Base-by-base conservation (phyloP, 2,113 vertebrate genomes). In the Dasypus novemcinctus region DNA sequence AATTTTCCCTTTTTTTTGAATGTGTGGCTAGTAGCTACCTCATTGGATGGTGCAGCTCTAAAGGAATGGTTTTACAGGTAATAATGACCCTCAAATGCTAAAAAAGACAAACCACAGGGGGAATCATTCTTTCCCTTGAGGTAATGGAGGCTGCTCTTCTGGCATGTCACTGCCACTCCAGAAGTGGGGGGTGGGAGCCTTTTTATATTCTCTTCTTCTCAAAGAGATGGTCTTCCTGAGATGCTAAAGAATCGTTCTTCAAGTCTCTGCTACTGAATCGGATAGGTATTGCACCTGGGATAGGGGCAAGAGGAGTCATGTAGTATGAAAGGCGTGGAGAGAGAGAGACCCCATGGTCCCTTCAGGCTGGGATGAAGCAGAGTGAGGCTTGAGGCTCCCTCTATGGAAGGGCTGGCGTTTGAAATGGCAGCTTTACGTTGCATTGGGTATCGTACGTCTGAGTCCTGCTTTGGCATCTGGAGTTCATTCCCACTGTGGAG, bases 171-270 rank as follows among this genome's bases (percentile, higher is more conserved):
- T 29, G 29, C 31, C 61, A 4, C 25, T 75, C 43, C 79, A 95
- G 83, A 87, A 46, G 61, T 11, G 15, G 71, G 54, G 66, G 31
- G n/a, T n/a, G n/a, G 5, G 61, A 63, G 15, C n/a, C 23, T 84
- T 69, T 31, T 0, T 20, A 43, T 76, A 31, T 86, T 52, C 13
- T 49, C 38, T 83, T 68, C 68, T 76, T 29, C 49, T 84, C 41
- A 52, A 78, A 63, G 63, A 83, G 61, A 74, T 33, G 27, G 13
- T 54, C 85, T 95, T 94, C 18, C 75, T 69, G 33, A 69, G 46
- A n/a, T 84, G 78, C 78, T 91, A 41, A 81, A 84, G 38, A 87
- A 72, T 81, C 20, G 21, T 83, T 90, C 61, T 90, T 52, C 76
- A 29, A 25, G 17, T 75, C 29, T 68, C 74, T 49, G 71, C 69